Conservation (phyloP, 1,140 invertebrate genomes). For the Hetaerina americana region DNA sequence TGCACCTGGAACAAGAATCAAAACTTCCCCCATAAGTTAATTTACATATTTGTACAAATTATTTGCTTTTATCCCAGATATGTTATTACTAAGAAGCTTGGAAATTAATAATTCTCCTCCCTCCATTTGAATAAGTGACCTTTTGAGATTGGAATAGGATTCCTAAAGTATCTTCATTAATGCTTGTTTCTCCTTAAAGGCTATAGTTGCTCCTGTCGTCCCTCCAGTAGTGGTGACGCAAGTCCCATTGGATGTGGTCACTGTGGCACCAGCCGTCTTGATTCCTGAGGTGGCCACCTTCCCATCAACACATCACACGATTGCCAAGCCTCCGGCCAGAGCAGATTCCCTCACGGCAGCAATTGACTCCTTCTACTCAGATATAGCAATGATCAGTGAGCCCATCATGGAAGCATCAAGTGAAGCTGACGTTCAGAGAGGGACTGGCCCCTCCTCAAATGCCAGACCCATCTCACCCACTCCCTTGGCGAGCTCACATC, state of each 20-base stretch:
- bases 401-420: slow-evolving; percentile 14
- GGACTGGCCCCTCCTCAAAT: slow-evolving; percentile 18
- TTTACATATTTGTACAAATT: too few species aligned
- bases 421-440: slow-evolving; percentile 12
- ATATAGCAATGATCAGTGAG: slow-evolving; percentile 36
- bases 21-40: too few species aligned
- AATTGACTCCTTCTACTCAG: slow-evolving; percentile 44
- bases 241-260: not conserved
- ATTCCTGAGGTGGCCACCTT: not conserved
- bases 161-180: not conserved
- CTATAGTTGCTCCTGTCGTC: not conserved
- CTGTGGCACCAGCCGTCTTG: slow-evolving; percentile 3
- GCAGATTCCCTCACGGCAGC: slow-evolving; percentile 23
- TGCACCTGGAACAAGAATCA: too few species aligned
- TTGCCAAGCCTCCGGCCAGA: slow-evolving; percentile 11
- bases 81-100: too few species aligned
- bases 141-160: too few species aligned
- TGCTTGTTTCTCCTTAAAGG: not conserved
- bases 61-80: too few species aligned
- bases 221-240: not conserved
- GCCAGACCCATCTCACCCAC: slow-evolving; percentile 7
- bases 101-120: too few species aligned
- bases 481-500: slow-evolving; percentile 16
- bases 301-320: slow-evolving; percentile 3
- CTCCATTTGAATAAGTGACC: too few species aligned